Base-by-base conservation (phyloP, 2,888 invertebrate genomes). In the Leucania comma region DNA sequence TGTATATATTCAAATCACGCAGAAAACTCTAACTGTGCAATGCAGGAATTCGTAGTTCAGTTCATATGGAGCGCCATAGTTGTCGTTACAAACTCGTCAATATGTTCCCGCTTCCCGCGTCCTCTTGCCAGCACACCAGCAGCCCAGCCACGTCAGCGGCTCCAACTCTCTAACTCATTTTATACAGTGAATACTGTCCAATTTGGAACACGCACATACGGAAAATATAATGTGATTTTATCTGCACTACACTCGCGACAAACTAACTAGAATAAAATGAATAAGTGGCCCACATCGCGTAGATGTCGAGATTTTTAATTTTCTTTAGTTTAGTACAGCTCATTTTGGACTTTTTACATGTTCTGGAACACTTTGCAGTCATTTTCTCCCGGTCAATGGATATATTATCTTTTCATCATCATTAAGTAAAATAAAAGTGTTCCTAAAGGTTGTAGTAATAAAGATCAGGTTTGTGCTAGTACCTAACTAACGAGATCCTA, bases 161-260 rank as follows among this genome's bases (percentile, higher is more conserved):
- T 78, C 76, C 83, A 87, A 88, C 86, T 88, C 88, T 78, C 80
- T 90, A 91, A 91, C 92, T 92, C 88, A 86, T 87, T 93, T 92
- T 91, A 88, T 88, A 85, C 87, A 87, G 84, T 93, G 91, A 93
- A 92, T 93, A 89, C 89, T 87, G 88, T 90, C 89, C 92, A 93
- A 92, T 93, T 92, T 90, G 89, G 85, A 86, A 82, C 85, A 83
- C 80, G 75, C 83, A 85, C 83, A 81, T 81, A 85, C 82, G 65
- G 78, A 75, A 73, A 72, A 81, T 78, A 80, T 83, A 84, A 83
- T 86, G 80, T 78, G 80, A 85, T 86, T 86, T 84, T 78, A 80
- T 78, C 82, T 84, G 78, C 81, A 84, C 80, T 84, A 81, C 69
- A 80, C 77, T 80, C 76, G 56, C 56, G 65, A 83, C 75, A 78